phyloP scores from a whole-genome alignment of 2,797 vertebrate genomes.

The Gouania willdenowi region DNA sequence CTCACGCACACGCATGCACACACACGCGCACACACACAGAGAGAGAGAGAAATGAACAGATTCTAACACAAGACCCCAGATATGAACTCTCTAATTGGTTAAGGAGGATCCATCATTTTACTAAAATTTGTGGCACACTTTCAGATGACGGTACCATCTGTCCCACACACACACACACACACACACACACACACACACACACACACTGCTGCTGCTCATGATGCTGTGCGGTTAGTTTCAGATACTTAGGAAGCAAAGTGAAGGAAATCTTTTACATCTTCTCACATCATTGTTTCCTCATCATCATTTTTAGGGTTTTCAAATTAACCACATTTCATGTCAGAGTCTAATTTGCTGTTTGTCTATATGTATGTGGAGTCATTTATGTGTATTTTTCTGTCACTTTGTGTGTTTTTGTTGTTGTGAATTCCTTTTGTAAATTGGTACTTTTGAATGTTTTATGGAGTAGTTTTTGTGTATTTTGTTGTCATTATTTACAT shows the following conservation, averaged over 20 bases:
- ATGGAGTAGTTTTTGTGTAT: no score
- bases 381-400: no score
- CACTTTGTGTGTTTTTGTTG: no score
- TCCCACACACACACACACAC: conserved; percentile 19
- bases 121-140: conserved; percentile 55
- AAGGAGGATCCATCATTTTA: conserved; percentile 65
- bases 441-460: no score
- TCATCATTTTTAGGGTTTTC: conserved; percentile 9
- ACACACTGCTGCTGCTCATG: no score
- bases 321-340: no score
- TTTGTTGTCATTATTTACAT: no score
- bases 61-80: conserved; percentile 22
- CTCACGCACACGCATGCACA: background rate
- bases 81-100: conserved; percentile 62
- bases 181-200: no score
- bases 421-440: no score
- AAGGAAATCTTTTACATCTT: conserved; percentile 60
- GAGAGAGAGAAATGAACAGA: background rate
- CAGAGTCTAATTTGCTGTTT: no score
- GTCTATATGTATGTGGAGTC: no score
- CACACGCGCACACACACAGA: background rate
- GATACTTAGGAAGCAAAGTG: conserved; percentile 47
- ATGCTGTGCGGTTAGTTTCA: conserved; percentile 41
- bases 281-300: conserved; percentile 28
- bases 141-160: conserved; percentile 61